Conservation (phyloP, 37 sponge, comb jelly and placozoan genomes). For the Hexactinellida sp. region DNA sequence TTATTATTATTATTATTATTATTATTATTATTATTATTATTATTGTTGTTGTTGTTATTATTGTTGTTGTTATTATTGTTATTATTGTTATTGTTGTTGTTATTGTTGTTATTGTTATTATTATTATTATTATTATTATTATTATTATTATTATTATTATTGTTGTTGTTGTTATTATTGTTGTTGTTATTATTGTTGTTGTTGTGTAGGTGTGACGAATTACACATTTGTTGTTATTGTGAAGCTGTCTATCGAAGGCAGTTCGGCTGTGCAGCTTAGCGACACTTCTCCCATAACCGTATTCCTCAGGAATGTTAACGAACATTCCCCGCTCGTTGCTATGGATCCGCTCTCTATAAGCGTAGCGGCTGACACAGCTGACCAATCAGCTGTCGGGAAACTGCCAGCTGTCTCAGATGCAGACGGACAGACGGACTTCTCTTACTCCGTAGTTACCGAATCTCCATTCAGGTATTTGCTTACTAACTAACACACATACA, state of each 20-base stretch:
- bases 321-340: not conserved
- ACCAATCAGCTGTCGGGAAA: not conserved
- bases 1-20: too few species aligned
- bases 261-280: not conserved
- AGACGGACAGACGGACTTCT: not conserved
- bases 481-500: not conserved
- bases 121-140: too few species aligned
- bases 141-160: too few species aligned
- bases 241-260: not conserved
- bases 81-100: too few species aligned
- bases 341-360: not conserved
- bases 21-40: too few species aligned
- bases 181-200: too few species aligned
- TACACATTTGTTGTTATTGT: not conserved
- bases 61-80: too few species aligned
- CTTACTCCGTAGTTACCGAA: not conserved
- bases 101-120: too few species aligned
- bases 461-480: not conserved
- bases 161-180: too few species aligned
- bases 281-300: not conserved
- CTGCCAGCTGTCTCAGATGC: not conserved
- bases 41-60: too few species aligned
- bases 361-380: not conserved
- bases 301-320: not conserved
- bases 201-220: not conserved